These are phyloP conservation scores for Chaunax sp. DNA, from an alignment of 2,797 vertebrate species.

Conservation along the genomic window DNA sequence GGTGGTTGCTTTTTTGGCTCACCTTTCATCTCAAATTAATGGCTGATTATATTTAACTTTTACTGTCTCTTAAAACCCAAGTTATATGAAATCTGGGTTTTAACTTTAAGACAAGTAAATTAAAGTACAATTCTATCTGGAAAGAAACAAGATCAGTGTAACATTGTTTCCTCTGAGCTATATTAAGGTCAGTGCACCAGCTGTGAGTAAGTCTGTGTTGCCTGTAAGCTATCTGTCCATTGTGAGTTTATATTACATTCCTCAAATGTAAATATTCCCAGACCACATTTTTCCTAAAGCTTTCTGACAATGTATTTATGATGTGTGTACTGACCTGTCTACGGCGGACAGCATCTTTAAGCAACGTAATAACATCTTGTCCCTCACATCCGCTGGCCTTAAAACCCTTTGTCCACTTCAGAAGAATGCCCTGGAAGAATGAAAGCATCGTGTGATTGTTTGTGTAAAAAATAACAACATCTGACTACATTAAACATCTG, in stretches of 20 bases:
- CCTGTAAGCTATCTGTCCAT: not conserved
- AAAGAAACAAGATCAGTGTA: no score
- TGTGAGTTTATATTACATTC: not conserved
- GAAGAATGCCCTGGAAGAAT: slow-evolving; percentile 88
- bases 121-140: no score
- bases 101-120: no score
- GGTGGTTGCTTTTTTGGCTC: no score
- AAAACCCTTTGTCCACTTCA: slow-evolving; percentile 98
- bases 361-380: slow-evolving; percentile 89
- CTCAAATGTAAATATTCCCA: not conserved
- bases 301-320: not conserved
- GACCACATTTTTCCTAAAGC: no score
- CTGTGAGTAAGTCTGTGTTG: not conserved
- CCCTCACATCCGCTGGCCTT: slow-evolving; percentile 93
- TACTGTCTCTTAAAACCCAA: no score
- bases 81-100: no score
- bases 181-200: not conserved
- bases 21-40: no score
- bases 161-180: no score
- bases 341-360: slow-evolving; percentile 92
- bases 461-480: not conserved
- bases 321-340: slow-evolving; percentile 81
- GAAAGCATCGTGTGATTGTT: not conserved
- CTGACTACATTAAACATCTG: not conserved
- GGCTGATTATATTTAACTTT: no score